These are phyloP conservation scores for Drosophila dives DNA, from an alignment of 2,888 invertebrate genomes.

Conservation along the genomic window DNA sequence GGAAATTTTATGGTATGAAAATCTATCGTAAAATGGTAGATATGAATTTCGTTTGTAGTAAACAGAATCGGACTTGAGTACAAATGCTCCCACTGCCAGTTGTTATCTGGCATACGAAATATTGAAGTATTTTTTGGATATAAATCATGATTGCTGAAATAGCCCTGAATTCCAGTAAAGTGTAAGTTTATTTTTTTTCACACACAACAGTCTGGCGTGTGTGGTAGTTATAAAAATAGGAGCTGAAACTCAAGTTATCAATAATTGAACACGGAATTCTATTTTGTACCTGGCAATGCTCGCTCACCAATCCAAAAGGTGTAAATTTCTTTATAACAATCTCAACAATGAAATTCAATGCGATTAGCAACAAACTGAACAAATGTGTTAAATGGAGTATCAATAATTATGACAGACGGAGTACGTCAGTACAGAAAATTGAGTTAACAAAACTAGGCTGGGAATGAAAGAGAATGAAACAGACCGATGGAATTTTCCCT, in stretches of 20 bases:
- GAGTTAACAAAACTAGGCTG: constrained; percentile 24
- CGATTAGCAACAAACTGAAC: constrained; percentile 56
- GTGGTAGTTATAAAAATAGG: not conserved
- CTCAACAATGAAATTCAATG: constrained; percentile 47
- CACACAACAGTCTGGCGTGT: constrained; percentile 15
- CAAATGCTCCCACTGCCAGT: not conserved
- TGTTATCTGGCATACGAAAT: not conserved
- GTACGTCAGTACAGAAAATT: constrained; percentile 45
- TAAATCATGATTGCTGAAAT: constrained; percentile 20
- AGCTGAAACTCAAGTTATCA: constrained; percentile 8
- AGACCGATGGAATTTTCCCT: not conserved
- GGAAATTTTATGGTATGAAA: constrained; percentile 44
- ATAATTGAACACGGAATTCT: constrained; percentile 15
- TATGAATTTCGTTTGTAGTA: constrained; percentile 35
- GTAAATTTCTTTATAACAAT: constrained; percentile 62
- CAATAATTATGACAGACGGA: constrained; percentile 53
- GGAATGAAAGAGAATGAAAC: not conserved
- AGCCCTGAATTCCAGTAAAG: constrained; percentile 35
- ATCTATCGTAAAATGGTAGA: constrained; percentile 37
- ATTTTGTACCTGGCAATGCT: constrained; percentile 40
- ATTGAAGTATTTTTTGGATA: constrained; percentile 27
- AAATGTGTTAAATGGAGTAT: constrained; percentile 57
- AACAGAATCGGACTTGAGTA: constrained; percentile 7
- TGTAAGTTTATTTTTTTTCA: constrained; percentile 54
- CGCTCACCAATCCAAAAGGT: constrained; percentile 49